phyloP scores from a whole-genome alignment of 2,888 invertebrate genomes.

The Thalpophila matura region DNA sequence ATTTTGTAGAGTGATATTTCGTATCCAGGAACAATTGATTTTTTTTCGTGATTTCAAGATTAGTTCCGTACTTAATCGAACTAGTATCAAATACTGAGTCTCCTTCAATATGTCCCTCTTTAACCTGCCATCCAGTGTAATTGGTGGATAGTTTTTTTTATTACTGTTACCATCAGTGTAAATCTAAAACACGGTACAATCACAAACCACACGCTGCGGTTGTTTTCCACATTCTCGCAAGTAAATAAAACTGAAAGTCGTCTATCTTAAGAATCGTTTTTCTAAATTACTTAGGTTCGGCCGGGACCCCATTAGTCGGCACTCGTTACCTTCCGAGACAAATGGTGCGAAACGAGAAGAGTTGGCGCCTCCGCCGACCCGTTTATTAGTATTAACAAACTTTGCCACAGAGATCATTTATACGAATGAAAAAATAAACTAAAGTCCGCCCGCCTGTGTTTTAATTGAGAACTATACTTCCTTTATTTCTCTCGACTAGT shows the following conservation, averaged over 20 bases:
- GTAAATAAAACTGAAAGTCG: constrained; percentile 66
- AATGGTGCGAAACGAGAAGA: constrained; percentile 76
- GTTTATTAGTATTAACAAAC: constrained; percentile 84
- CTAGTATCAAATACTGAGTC: no score
- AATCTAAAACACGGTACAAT: constrained; percentile 23
- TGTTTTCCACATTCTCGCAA: constrained; percentile 45
- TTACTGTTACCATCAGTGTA: no score
- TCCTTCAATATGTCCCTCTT: no score
- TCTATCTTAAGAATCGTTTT: constrained; percentile 76
- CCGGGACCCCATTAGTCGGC: constrained; percentile 74
- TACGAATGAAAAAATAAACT: constrained; percentile 77
- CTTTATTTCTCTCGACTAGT: constrained; percentile 57
- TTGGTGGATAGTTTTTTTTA: neutral
- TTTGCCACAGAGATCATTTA: constrained; percentile 78
- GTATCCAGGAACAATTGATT: no score
- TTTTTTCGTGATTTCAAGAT: no score
- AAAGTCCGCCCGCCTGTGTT: constrained; percentile 55
- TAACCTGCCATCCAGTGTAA: no score
- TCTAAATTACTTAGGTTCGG: constrained; percentile 80
- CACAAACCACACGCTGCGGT: constrained; percentile 1
- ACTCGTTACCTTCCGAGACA: constrained; percentile 79
- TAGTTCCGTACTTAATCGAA: no score
- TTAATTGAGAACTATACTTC: constrained; percentile 68
- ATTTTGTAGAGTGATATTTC: no score
- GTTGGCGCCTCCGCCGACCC: constrained; percentile 72